Evolutionary conservation across 2,113 vertebrate genomes (phyloP).

Genomic region (Amphiprion ocellaris): DNA sequence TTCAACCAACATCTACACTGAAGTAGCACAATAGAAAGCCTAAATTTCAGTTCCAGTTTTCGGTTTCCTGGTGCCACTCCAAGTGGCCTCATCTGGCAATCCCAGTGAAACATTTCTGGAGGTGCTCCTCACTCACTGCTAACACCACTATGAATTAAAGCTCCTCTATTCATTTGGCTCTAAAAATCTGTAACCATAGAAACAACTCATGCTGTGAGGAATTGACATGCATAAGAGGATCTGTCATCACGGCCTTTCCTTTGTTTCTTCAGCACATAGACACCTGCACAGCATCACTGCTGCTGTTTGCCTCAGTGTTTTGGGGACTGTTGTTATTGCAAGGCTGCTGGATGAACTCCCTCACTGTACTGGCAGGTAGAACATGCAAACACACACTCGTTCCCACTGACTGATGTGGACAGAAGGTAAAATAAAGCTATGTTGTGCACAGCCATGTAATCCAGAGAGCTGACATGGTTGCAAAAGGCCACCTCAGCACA

Average conservation of each 20-base stretch:
- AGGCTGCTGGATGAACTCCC: too few species aligned
- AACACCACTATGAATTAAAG: not conserved
- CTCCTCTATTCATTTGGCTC: slow-evolving; percentile 8
- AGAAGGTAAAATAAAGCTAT: not conserved
- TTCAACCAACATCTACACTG: too few species aligned
- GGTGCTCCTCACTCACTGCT: too few species aligned
- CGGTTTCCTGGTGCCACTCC: too few species aligned
- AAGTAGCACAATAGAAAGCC: too few species aligned
- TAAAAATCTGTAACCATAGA: slow-evolving; percentile 43
- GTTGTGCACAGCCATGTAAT: not conserved
- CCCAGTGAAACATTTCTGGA: too few species aligned
- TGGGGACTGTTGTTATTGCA: too few species aligned
- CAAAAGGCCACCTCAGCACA: slow-evolving; percentile 31
- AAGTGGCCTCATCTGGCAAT: too few species aligned
- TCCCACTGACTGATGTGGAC: not conserved
- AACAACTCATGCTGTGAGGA: slow-evolving; percentile 11
- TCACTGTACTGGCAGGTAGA: too few species aligned
- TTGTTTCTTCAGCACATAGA: not conserved
- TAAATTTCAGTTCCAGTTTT: too few species aligned
- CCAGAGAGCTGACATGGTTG: not conserved
- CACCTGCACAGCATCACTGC: not conserved
- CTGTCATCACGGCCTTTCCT: not conserved
- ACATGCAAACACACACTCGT: not conserved
- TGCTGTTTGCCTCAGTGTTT: not conserved
- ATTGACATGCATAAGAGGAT: not conserved